Evolutionary conservation across 2,797 vertebrate species (phyloP).

Genomic region (Sebastolobus altivelis): DNA sequence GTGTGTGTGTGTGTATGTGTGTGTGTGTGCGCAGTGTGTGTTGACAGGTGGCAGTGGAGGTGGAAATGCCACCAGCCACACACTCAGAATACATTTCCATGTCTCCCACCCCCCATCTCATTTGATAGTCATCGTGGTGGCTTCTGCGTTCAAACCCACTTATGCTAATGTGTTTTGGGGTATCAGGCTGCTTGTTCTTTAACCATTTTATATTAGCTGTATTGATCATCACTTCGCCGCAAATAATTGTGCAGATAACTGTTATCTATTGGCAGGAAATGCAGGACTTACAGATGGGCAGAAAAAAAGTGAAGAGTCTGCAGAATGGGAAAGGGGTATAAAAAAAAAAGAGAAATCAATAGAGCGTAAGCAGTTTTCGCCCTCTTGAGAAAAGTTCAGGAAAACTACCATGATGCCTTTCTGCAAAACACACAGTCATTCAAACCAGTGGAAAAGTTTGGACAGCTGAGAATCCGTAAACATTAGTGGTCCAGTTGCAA

Average conservation of each 20-base stretch:
- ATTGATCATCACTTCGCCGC: slow-evolving; percentile 70
- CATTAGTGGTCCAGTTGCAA: slow-evolving; percentile 2
- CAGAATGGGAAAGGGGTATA: slow-evolving; percentile 65
- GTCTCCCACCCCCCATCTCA: slow-evolving; percentile 46
- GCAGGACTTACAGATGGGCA: slow-evolving; percentile 67
- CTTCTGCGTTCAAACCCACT: slow-evolving; percentile 69
- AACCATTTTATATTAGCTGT: slow-evolving; percentile 75
- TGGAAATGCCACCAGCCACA: slow-evolving; percentile 49
- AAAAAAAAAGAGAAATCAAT: slow-evolving; percentile 72
- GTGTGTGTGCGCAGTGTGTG: slow-evolving; percentile 5
- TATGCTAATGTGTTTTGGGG: slow-evolving; percentile 74
- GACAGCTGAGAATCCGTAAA: slow-evolving; percentile 1
- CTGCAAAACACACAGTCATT: slow-evolving; percentile 31
- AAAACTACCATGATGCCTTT: slow-evolving; percentile 52
- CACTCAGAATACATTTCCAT: slow-evolving; percentile 60
- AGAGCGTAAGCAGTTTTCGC: slow-evolving; percentile 73
- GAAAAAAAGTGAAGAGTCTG: slow-evolving; percentile 73
- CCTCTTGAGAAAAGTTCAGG: slow-evolving; percentile 58
- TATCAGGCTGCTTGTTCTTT: slow-evolving; percentile 67
- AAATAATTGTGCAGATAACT: slow-evolving; percentile 76
- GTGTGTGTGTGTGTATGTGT: slow-evolving; percentile 9
- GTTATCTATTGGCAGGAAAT: slow-evolving; percentile 74
- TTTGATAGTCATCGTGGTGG: slow-evolving; percentile 61
- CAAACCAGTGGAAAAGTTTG: slow-evolving; percentile 30
- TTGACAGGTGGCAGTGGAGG: slow-evolving; percentile 66